phyloP scores from a whole-genome alignment of 2,113 vertebrate genomes.

The Engystomops pustulosus region DNA sequence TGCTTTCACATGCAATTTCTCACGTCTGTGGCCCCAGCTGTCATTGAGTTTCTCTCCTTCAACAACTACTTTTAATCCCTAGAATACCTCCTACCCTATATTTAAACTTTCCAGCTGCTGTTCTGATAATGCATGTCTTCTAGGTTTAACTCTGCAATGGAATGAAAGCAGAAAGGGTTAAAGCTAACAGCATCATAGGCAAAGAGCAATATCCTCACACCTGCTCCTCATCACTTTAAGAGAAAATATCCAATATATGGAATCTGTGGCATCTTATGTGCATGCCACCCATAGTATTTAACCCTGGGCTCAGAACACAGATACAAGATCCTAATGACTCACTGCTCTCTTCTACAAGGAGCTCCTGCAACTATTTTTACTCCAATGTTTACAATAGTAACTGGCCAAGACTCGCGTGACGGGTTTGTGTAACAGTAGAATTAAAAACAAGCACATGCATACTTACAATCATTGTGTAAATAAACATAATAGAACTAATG shows the following conservation, averaged over 20 bases:
- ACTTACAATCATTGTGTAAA: background rate
- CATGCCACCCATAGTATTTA: background rate
- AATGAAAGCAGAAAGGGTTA: background rate
- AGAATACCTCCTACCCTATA: constrained; percentile 74
- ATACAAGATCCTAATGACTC: background rate
- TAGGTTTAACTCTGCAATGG: background rate
- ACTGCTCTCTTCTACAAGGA: constrained; percentile 4
- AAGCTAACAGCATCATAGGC: background rate
- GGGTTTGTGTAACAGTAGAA: background rate
- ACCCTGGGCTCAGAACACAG: background rate
- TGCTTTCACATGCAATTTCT: constrained; percentile 47
- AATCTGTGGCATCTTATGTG: background rate
- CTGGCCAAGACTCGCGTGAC: background rate
- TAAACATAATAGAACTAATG: background rate
- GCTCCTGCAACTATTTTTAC: constrained; percentile 23
- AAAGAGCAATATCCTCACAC: background rate
- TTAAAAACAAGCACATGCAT: background rate
- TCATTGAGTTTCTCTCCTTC: constrained; percentile 69
- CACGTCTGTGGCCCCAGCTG: constrained; percentile 72
- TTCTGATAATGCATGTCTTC: constrained; percentile 52
- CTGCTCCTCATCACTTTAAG: constrained; percentile 30
- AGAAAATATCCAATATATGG: background rate
- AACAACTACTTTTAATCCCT: constrained; percentile 73
- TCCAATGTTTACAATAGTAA: constrained; percentile 14
- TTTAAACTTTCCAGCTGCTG: constrained; percentile 78